A percentile compares a stretch with the other conserved stretches of the same genome.
phyloP scores from a whole-genome alignment of 2,888 invertebrate genomes.

The Gymnosoma rotundatum region DNA sequence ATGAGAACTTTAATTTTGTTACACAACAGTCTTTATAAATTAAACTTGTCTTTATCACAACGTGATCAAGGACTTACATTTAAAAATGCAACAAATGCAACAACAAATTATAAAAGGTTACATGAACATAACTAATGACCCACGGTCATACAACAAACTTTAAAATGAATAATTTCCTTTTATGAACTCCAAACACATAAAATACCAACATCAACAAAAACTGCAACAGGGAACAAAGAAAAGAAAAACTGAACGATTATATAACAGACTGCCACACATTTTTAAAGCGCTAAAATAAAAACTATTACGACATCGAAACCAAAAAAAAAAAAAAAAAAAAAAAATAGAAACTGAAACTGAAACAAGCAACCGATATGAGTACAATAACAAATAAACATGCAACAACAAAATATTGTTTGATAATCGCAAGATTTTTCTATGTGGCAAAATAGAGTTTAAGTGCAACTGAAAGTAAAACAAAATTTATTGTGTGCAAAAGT shows the following conservation, averaged over 20 bases:
- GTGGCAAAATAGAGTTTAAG: slow-evolving; percentile 69
- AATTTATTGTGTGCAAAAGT: slow-evolving; percentile 60
- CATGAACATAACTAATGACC: slow-evolving; percentile 68
- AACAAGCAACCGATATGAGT: not conserved
- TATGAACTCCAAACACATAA: slow-evolving; percentile 46
- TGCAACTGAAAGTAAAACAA: slow-evolving; percentile 69
- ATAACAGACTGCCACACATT: slow-evolving; percentile 51
- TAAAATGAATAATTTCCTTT: slow-evolving; percentile 61
- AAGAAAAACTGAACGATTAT: slow-evolving; percentile 51
- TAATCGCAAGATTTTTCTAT: slow-evolving; percentile 55
- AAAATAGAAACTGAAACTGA: slow-evolving; percentile 20
- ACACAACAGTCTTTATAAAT: not conserved
- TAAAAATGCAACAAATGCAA: slow-evolving; percentile 30
- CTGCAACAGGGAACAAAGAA: slow-evolving; percentile 18
- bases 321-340: slow-evolving; percentile 19
- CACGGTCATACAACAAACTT: slow-evolving; percentile 67
- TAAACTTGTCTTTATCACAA: slow-evolving; percentile 62
- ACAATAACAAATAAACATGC: slow-evolving; percentile 18
- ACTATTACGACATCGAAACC: slow-evolving; percentile 65
- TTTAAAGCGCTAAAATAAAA: slow-evolving; percentile 36
- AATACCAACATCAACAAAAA: slow-evolving; percentile 30
- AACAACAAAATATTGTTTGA: slow-evolving; percentile 49
- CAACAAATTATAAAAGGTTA: slow-evolving; percentile 56
- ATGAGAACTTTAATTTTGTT: not conserved
- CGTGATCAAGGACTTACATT: slow-evolving; percentile 67